Percentiles rank a stretch among this genome's conserved stretches.
These are phyloP conservation scores for Diachrysia chrysitis DNA, from an alignment of 2,888 invertebrate species.

Conservation along the genomic window DNA sequence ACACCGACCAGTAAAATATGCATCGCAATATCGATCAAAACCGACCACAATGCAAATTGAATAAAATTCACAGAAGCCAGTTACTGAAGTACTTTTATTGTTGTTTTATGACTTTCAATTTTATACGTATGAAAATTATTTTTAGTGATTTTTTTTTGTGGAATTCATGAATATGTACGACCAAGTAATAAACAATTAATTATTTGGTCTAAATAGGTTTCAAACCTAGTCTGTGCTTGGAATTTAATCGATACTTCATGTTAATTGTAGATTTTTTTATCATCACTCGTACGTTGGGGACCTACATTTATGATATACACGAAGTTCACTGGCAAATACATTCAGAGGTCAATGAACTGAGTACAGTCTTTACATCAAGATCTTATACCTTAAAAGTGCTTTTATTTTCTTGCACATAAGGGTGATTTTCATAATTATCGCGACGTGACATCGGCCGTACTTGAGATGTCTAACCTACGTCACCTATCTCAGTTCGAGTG, in stretches of 20 bases:
- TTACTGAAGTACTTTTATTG: neutral
- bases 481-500: slow-evolving; percentile 33
- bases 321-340: neutral
- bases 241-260: no score
- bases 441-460: slow-evolving; percentile 5
- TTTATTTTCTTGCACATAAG: neutral
- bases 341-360: neutral
- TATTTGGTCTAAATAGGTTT: no score
- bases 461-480: slow-evolving; percentile 32
- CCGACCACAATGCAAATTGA: neutral
- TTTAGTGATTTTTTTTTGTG: neutral
- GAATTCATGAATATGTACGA: neutral
- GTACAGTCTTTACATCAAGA: neutral
- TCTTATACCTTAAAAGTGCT: no score
- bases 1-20: neutral
- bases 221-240: no score
- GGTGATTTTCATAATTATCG: neutral
- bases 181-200: no score
- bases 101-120: neutral
- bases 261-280: no score
- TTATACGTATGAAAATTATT: neutral
- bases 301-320: neutral
- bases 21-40: neutral
- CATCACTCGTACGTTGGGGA: no score
- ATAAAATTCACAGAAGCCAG: neutral